Base-by-base conservation (phyloP, 2,888 invertebrate species). In the Morpho achilles region DNA sequence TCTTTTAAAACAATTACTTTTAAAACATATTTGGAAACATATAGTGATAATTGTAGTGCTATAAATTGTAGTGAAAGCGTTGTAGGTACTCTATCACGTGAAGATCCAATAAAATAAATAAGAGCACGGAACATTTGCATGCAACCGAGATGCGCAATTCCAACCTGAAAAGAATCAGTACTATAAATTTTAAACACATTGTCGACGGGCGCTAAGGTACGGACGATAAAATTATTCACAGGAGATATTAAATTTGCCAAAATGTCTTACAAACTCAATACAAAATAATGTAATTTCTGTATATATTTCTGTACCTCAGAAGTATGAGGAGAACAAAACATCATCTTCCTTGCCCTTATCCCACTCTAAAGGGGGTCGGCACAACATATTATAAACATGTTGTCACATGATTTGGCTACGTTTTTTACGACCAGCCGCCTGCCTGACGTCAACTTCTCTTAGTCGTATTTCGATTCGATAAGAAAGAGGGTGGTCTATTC, bases 131-230 rank as follows among this genome's bases (percentile, higher is more conserved):
- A 53, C 44, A 9, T 53, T 59, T 23, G 41, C 55, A 50, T 55
- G 59, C 59, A 47, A 59, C 43, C 42, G 59, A 55, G 54, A 55
- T 32, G 53, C 49, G 53, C 58, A 59, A 54, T 59, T 54, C 54
- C 50, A 58, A 54, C 42, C 54, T 55, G 59, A 55, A 59, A 59
- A 59, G 59, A 59, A 55, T 59, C 47, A 50, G 47, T 40, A 50
- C 55, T 32, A 55, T 59, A 59, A 59, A 59, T 59, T 59, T 55
- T 40, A 50, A 41, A 50, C 50, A 53, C 50, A 50, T 59, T 55
- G 54, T 59, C 51, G 50, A 50, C 51, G 54, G 49, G 50, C 22
- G 50, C 16, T 22, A 39, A 39, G 50, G n/a, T 6, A 39, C 44
- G 49, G 40, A 50, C 45, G 53, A 53, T 54, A 50, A 48, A 51